Percentiles rank a stretch among this genome's conserved stretches.
phyloP scores from a whole-genome alignment of 2,797 vertebrate species.

The Betta splendens region DNA sequence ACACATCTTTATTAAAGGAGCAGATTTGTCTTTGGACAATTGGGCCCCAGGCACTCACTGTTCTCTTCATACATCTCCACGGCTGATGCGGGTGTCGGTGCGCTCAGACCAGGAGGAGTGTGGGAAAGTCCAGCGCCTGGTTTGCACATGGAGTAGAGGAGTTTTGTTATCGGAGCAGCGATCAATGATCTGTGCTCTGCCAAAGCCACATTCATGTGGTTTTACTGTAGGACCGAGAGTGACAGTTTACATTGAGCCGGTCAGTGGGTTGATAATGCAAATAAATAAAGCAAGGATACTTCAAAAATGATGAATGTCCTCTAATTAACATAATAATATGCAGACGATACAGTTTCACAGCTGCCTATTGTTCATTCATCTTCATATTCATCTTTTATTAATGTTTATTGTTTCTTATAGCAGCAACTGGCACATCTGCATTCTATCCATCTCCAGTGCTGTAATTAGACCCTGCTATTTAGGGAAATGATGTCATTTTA shows the following conservation, averaged over 20 bases:
- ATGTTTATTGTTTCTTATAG: background rate
- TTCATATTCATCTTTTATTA: no score
- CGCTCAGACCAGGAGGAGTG: no score
- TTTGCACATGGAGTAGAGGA: conserved; percentile 30
- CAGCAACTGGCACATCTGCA: background rate
- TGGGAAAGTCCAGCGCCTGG: background rate
- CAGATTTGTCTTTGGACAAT: no score
- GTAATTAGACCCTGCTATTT: conserved; percentile 45
- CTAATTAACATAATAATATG: background rate
- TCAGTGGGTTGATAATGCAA: conserved; percentile 21
- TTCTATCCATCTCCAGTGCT: conserved; percentile 17
- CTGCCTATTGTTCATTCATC: background rate
- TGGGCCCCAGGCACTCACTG: no score
- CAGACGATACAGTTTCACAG: background rate
- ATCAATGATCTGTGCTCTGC: conserved; percentile 37
- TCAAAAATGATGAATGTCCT: background rate
- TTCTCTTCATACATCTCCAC: no score
- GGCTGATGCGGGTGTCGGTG: no score
- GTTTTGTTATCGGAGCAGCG: conserved; percentile 28
- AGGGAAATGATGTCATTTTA: no score
- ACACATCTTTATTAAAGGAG: background rate
- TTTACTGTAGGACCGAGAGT: conserved; percentile 8
- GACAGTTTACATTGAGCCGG: conserved; percentile 25
- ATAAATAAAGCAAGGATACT: conserved; percentile 6
- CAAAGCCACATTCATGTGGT: conserved; percentile 32